Conservation (phyloP, 2,888 invertebrate species). For the Physocephala rufipes region DNA sequence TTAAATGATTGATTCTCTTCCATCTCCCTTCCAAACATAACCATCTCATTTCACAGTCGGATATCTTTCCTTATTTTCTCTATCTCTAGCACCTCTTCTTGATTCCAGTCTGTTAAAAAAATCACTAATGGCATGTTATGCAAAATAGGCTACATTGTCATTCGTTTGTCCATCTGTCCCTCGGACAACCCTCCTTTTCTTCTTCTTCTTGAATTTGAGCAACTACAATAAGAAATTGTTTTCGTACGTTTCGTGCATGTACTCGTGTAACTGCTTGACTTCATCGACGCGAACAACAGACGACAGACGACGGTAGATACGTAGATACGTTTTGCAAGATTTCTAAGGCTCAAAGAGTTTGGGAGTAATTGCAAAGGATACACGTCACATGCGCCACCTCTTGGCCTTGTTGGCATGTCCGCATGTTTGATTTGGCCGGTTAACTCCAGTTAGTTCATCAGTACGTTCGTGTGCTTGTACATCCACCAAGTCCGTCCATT, state of each 20-base stretch:
- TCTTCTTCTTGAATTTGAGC: background rate
- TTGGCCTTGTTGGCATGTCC: conserved; percentile 21
- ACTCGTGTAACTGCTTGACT: conserved; percentile 10
- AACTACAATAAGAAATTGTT: conserved; percentile 11
- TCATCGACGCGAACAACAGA: too few relatives aligned
- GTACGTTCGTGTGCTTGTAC: background rate
- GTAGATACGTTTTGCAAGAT: conserved; percentile 58
- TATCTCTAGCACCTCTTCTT: background rate
- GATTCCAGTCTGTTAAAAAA: background rate
- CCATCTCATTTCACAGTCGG: background rate
- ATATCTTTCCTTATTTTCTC: background rate
- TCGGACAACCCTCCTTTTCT: background rate
- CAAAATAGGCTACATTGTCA: conserved; percentile 21
- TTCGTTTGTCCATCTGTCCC: background rate
- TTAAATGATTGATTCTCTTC: background rate
- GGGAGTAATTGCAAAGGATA: conserved; percentile 60
- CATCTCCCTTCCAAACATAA: too few relatives aligned
- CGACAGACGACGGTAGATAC: too few relatives aligned
- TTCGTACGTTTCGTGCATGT: conserved; percentile 12
- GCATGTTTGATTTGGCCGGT: too few relatives aligned
- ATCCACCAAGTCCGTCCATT: too few relatives aligned
- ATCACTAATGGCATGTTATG: conserved; percentile 34
- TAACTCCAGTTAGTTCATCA: background rate
- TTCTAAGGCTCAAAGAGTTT: conserved; percentile 60
- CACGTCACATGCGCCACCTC: conserved; percentile 38